Conservation (phyloP, 2,113 vertebrate genomes). For the pig (Sus scrofa) region DNA sequence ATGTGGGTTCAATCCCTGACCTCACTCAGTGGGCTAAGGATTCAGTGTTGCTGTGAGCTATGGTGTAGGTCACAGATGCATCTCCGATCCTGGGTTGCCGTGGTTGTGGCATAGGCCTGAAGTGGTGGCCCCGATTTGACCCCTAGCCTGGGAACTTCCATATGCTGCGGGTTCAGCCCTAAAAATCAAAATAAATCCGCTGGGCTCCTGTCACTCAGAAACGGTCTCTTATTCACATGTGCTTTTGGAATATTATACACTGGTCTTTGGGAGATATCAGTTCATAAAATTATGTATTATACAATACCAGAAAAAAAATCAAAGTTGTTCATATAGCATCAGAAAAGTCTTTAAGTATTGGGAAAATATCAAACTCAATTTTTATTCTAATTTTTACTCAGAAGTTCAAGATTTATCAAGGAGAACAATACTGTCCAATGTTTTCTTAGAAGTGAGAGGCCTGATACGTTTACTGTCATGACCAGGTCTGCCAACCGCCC, state of each 20-base stretch:
- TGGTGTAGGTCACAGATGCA: too few relatives aligned
- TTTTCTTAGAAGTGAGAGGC: neutral
- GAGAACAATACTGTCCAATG: neutral
- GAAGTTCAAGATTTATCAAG: neutral
- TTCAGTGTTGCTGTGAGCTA: too few relatives aligned
- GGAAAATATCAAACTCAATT: neutral
- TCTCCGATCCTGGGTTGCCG: too few relatives aligned
- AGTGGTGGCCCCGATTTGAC: too few relatives aligned
- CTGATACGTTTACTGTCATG: rapidly evolving
- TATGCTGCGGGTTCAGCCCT: too few relatives aligned
- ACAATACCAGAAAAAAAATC: neutral
- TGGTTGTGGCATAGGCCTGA: too few relatives aligned
- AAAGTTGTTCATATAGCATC: neutral
- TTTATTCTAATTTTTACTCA: neutral
- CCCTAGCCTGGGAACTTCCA: too few relatives aligned
- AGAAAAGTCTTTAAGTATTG: neutral
- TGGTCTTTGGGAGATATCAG: too few relatives aligned
- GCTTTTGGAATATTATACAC: too few relatives aligned
- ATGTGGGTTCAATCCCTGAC: too few relatives aligned
- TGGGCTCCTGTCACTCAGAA: neutral
- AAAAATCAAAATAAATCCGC: too few relatives aligned
- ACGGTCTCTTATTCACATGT: rapidly evolving
- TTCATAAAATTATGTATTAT: neutral
- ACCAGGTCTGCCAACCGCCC: neutral
- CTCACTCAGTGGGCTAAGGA: too few relatives aligned